Conservation (phyloP, 2,888 invertebrate species). For the Aspidapion aeneum region DNA sequence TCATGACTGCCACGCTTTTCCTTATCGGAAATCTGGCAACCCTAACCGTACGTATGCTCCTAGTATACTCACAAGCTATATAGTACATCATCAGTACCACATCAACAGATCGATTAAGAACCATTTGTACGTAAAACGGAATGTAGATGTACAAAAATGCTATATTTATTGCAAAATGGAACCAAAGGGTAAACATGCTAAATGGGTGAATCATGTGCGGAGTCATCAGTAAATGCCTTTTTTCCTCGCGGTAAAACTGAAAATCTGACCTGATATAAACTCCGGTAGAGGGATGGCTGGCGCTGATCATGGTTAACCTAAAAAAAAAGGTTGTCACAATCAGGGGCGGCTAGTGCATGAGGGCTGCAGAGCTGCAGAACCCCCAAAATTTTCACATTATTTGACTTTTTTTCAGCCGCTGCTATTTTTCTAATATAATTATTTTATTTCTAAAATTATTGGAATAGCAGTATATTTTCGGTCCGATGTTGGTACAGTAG, state of each 20-base stretch:
- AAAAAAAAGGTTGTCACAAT: no score
- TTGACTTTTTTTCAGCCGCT: no score
- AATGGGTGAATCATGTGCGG: slow-evolving; percentile 19
- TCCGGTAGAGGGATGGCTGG: slow-evolving; percentile 12
- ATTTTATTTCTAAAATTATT: no score
- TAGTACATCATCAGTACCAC: not conserved
- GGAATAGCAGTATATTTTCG: no score
- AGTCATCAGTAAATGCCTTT: slow-evolving; percentile 9
- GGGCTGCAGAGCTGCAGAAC: no score
- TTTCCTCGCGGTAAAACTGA: slow-evolving; percentile 13
- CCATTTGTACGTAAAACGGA: not conserved
- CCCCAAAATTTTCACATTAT: no score
- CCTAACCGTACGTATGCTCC: no score
- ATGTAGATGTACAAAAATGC: not conserved
- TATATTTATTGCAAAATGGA: not conserved
- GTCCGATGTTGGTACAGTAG: no score
- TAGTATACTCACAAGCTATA: not conserved
- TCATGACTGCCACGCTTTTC: no score
- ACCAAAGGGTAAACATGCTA: slow-evolving; percentile 14
- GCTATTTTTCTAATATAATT: no score
- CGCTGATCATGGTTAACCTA: slow-evolving; percentile 15
- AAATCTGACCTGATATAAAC: slow-evolving; percentile 8
- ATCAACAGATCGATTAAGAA: not conserved
- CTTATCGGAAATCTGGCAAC: no score
- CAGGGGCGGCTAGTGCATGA: no score